Conservation (phyloP, 1,140 invertebrate species). For the Ooceraea biroi region DNA sequence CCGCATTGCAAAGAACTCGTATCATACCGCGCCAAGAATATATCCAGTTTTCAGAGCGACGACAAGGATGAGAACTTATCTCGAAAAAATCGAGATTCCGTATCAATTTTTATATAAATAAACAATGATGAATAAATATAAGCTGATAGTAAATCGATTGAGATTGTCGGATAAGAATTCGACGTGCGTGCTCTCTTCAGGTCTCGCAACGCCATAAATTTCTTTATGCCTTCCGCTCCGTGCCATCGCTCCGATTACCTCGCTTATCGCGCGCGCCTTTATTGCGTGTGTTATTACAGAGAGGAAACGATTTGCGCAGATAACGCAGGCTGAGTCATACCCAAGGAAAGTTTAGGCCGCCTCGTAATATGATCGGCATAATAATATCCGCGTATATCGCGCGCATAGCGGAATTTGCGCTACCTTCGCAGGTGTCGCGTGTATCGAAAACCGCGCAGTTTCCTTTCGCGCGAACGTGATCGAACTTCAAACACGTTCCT, state of each 20-base stretch:
- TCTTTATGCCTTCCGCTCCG: constrained; percentile 9
- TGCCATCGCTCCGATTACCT: constrained; percentile 43
- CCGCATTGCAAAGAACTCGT: no score
- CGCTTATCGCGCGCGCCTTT: constrained; percentile 44
- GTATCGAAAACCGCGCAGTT: constrained; percentile 25
- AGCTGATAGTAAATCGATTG: no score
- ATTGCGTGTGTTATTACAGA: constrained; percentile 54
- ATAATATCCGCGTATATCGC: constrained; percentile 26
- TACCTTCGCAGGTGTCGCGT: not conserved
- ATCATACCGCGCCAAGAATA: no score
- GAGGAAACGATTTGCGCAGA: constrained; percentile 55
- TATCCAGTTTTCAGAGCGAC: no score
- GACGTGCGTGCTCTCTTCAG: not conserved
- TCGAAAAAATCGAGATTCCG: no score
- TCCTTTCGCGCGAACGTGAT: constrained; percentile 29
- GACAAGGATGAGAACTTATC: no score
- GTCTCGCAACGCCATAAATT: constrained; percentile 15
- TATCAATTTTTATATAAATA: no score
- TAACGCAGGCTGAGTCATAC: constrained; percentile 45
- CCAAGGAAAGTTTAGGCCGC: constrained; percentile 48
- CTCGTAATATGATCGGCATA: constrained; percentile 44
- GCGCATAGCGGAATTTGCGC: not conserved
- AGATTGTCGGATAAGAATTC: not conserved
- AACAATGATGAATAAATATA: no score
- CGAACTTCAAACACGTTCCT: constrained; percentile 24